Base-by-base conservation (phyloP, 2,888 invertebrate species). In the Graphium colonna region DNA sequence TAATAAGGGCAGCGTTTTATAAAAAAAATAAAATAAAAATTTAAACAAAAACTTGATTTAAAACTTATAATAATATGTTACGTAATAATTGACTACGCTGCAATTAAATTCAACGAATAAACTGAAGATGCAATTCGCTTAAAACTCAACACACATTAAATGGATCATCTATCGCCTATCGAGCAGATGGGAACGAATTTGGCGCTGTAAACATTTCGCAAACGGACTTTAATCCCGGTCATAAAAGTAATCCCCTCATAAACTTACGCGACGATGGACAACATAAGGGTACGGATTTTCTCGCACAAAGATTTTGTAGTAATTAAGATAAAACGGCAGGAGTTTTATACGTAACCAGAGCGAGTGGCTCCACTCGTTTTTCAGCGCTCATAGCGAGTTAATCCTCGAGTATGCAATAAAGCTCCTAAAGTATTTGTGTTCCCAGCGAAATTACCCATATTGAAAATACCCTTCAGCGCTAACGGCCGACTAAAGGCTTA, bases 171-270 rank as follows among this genome's bases (percentile, higher is more conserved):
- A 72, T 71, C 63, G 59, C 38, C 42, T 61, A 67, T 67, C 60
- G 70, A 64, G 57, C 72, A 75, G 73, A 74, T 69, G 76, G 71
- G 69, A 72, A 70, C 67, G 74, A 78, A 77, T 80, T 75, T 70
- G 71, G 62, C 69, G 78, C 78, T 79, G 84, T 85, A 85, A 86
- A 87, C 86, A 88, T 86, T 82, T 84, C 81, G 77, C 79, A 82
- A 87, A 83, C 79, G 81, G 77, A 79, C 77, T 83, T 82, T 86
- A 88, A 87, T 86, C 87, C 85, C 68, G 75, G 73, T 77, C 82
- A 85, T 89, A 87, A 89, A 88, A 88, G 85, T 89, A 89, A 88
- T 89, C 87, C 82, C 75, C 79, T 81, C 87, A 85, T 89, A 88
- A 89, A 89, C 80, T 85, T 82, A 80, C 82, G 79, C 85, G 79